A percentile compares a stretch with the other conserved stretches of the same genome.
These are phyloP conservation scores for Drosophila mimica DNA, from an alignment of 2,888 invertebrate genomes.

Conservation along the genomic window DNA sequence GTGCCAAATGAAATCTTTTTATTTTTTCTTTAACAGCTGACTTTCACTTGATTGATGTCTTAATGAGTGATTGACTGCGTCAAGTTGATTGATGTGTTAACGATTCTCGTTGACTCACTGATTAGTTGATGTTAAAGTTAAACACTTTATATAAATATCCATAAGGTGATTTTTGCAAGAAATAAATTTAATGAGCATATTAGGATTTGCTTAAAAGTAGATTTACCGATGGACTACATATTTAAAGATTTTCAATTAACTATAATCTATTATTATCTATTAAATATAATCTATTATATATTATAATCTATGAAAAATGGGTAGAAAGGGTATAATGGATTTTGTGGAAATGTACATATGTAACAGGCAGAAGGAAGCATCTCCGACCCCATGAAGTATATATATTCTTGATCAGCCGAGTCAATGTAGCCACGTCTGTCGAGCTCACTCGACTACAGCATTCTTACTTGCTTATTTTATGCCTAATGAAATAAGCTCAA, in stretches of 20 bases:
- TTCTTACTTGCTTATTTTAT: too few species aligned
- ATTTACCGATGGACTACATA: background rate
- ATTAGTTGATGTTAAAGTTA: constrained; percentile 14
- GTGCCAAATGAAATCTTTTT: background rate
- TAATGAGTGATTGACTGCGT: constrained; percentile 7
- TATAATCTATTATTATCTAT: too few species aligned
- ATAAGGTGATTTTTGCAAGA: background rate
- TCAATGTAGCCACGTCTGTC: too few species aligned
- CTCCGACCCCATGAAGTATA: too few species aligned
- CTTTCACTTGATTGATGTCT: constrained; percentile 35
- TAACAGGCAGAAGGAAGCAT: too few species aligned
- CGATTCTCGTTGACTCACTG: constrained; percentile 29
- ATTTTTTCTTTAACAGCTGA: background rate
- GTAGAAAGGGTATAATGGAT: too few species aligned
- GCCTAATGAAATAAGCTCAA: background rate
- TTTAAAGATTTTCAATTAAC: background rate
- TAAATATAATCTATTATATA: too few species aligned
- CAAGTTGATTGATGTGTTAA: constrained; percentile 40
- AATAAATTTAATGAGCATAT: background rate
- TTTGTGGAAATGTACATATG: too few species aligned
- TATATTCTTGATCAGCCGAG: too few species aligned
- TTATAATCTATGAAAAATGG: too few species aligned
- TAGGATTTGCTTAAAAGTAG: background rate
- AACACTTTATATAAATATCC: background rate
- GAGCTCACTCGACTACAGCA: too few species aligned